phyloP scores from a whole-genome alignment of 2,113 vertebrate species.

The Eptesicus fuscus region DNA sequence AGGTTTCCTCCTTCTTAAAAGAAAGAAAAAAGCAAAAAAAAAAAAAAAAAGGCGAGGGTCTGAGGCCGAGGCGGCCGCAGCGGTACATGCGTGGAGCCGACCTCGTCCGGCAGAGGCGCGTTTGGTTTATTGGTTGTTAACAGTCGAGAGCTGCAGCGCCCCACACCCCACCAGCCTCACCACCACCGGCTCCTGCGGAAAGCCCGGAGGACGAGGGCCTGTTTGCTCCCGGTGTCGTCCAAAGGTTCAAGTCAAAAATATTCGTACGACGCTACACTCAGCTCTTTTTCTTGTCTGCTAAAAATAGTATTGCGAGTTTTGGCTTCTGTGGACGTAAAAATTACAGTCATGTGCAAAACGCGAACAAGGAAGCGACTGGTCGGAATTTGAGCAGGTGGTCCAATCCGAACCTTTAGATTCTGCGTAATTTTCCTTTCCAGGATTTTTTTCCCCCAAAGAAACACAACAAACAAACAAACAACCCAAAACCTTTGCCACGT shows the following conservation, averaged over 20 bases:
- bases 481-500: constrained; percentile 13
- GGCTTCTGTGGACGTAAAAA: constrained; percentile 80
- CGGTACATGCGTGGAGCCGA: constrained; percentile 72
- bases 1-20: constrained; percentile 1
- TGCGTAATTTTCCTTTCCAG: neutral
- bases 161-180: constrained; percentile 63
- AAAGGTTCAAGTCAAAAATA: constrained; percentile 86
- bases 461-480: constrained; percentile 38
- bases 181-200: constrained; percentile 69
- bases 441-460: neutral
- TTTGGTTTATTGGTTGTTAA: constrained; percentile 69
- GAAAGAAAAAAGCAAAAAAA: too few species aligned
- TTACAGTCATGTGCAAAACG: constrained; percentile 80
- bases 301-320: constrained; percentile 87
- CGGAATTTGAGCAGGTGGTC: constrained; percentile 48
- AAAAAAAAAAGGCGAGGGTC: constrained; percentile 50
- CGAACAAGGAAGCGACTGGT: constrained; percentile 65
- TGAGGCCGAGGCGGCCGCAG: constrained; percentile 72
- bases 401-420: neutral
- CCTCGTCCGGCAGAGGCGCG: constrained; percentile 65
- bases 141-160: constrained; percentile 83
- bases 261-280: constrained; percentile 78
- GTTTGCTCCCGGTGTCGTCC: constrained; percentile 78
- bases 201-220: constrained; percentile 77
- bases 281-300: constrained; percentile 73